These are phyloP conservation scores for Gopherus flavomarginatus DNA, from an alignment of 2,113 vertebrate genomes.

Conservation along the genomic window DNA sequence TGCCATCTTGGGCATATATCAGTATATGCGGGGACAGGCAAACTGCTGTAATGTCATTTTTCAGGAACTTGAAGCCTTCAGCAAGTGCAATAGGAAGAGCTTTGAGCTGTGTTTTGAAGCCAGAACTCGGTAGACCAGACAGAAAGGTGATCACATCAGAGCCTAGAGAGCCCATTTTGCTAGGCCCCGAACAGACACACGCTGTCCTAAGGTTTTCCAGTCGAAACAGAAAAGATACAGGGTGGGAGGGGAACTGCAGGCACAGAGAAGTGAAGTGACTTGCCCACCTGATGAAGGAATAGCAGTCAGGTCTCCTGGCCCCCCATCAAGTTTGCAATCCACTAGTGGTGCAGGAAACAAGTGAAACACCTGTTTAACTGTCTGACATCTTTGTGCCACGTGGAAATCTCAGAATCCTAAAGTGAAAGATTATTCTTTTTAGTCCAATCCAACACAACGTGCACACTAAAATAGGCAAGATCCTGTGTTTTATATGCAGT, in stretches of 20 bases:
- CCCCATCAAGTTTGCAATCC: neutral
- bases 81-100: neutral
- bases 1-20: neutral
- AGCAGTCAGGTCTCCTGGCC: neutral
- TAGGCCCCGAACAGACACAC: neutral
- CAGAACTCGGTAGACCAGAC: neutral
- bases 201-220: neutral
- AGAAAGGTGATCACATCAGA: rapidly evolving
- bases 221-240: neutral
- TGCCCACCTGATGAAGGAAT: neutral
- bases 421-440: neutral
- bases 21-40: neutral
- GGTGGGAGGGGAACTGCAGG: neutral
- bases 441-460: neutral
- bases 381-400: neutral
- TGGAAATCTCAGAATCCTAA: neutral
- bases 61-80: neutral
- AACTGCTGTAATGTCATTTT: neutral
- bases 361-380: neutral
- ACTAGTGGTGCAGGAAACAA: neutral
- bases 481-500: neutral
- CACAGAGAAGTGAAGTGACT: neutral
- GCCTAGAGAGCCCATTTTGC: neutral
- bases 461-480: neutral
- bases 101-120: neutral